Percentiles rank a stretch among this genome's conserved stretches.
These are phyloP conservation scores for Standfussiana lucernea DNA, from an alignment of 2,888 invertebrate species.

Conservation along the genomic window DNA sequence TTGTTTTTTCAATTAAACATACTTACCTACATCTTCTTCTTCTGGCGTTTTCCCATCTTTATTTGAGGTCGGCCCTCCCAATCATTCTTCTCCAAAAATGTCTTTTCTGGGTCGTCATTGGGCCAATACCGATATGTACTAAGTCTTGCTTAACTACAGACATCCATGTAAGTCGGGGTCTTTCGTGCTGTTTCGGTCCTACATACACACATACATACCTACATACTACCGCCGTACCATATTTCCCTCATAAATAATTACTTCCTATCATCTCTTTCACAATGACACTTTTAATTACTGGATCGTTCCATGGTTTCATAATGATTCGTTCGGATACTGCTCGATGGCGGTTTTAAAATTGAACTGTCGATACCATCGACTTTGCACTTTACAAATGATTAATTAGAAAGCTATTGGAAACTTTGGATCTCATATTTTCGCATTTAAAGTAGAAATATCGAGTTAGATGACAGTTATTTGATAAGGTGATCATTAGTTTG, in stretches of 20 bases:
- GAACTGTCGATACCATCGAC: conserved; percentile 56
- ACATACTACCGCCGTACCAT: not conserved
- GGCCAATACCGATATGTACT: not conserved
- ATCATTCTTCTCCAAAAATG: not conserved
- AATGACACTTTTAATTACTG: conserved; percentile 45
- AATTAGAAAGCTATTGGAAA: conserved; percentile 50
- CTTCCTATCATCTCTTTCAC: conserved; percentile 5
- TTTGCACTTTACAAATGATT: conserved; percentile 56
- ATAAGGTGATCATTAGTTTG: conserved; percentile 17
- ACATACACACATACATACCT: not conserved
- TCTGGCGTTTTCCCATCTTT: not conserved
- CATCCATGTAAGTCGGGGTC: not conserved
- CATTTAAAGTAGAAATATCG: conserved; percentile 19
- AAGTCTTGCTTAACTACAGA: not conserved
- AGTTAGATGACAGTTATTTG: conserved; percentile 29
- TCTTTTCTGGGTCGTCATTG: not conserved
- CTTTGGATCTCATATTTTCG: conserved; percentile 40
- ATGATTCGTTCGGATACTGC: conserved; percentile 38
- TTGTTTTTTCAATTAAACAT: not conserved
- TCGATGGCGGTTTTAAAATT: conserved; percentile 60
- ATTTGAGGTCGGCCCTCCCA: not conserved
- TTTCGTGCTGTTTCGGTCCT: no score
- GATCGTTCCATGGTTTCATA: conserved; percentile 15
- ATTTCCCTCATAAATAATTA: conserved; percentile 9
- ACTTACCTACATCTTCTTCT: not conserved